Conservation (phyloP, 2,797 vertebrate species). For the Gastrophryne carolinensis region DNA sequence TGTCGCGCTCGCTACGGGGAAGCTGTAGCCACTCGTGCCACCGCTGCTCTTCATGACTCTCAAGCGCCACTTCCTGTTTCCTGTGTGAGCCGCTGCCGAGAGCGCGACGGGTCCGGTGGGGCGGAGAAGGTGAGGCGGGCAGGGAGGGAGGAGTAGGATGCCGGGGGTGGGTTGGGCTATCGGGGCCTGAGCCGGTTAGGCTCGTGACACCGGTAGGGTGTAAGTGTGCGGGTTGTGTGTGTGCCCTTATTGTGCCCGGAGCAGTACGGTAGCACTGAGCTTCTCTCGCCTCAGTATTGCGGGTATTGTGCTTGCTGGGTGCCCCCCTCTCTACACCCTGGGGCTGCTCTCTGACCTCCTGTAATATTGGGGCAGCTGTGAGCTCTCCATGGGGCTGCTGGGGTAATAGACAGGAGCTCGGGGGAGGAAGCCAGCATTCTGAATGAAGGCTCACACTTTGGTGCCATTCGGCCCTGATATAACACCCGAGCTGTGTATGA, state of each 20-base stretch:
- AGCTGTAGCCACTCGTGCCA: conserved; percentile 57
- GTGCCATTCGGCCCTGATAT: too few relatives aligned
- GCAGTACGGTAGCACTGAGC: neutral
- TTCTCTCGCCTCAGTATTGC: neutral
- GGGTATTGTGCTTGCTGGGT: neutral
- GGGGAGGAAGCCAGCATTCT: too few relatives aligned
- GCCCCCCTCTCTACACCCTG: neutral
- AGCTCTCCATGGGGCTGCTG: too few relatives aligned
- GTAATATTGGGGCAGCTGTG: too few relatives aligned
- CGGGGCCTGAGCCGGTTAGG: too few relatives aligned
- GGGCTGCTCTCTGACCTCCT: too few relatives aligned
- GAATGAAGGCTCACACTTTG: too few relatives aligned
- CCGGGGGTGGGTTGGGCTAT: neutral
- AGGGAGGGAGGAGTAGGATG: neutral
- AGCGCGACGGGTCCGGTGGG: conserved; percentile 51
- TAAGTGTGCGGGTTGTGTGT: neutral
- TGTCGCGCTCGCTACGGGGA: too few relatives aligned
- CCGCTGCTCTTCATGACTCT: conserved; percentile 33
- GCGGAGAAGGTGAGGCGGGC: conserved; percentile 47
- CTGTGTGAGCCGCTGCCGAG: conserved; percentile 32
- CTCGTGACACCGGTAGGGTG: too few relatives aligned
- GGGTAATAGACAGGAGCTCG: too few relatives aligned
- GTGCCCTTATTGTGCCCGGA: neutral
- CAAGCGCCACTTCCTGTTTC: conserved; percentile 41
- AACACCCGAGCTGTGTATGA: too few relatives aligned